phyloP scores from a whole-genome alignment of 2,113 vertebrate genomes.

The Oophaga pumilio region DNA sequence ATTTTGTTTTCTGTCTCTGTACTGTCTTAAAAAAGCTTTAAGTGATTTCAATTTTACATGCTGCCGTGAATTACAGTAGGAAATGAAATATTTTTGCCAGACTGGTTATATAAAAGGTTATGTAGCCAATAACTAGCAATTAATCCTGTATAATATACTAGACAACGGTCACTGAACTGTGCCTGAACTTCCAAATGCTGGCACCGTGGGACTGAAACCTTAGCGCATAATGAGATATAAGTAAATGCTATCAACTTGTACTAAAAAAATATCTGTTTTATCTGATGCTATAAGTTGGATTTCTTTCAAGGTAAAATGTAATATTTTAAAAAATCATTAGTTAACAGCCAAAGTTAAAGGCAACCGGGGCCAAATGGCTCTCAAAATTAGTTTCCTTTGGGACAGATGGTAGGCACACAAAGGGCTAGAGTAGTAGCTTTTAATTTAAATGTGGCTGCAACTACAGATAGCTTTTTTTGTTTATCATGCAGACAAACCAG shows the following conservation, averaged over 20 bases:
- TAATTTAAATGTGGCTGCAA: too few species aligned
- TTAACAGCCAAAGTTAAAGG: too few species aligned
- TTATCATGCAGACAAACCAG: too few species aligned
- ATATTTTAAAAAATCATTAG: too few species aligned
- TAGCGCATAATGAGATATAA: not conserved
- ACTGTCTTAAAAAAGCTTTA: slow-evolving; percentile 10
- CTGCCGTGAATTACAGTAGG: slow-evolving; percentile 11
- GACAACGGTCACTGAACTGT: slow-evolving; percentile 37
- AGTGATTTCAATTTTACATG: slow-evolving; percentile 26
- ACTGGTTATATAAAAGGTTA: slow-evolving; percentile 43
- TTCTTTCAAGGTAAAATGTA: too few species aligned
- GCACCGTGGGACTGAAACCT: slow-evolving; percentile 26
- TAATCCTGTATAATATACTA: slow-evolving; percentile 39
- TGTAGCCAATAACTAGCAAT: slow-evolving; percentile 30
- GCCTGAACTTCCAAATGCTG: slow-evolving; percentile 39
- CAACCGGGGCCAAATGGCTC: too few species aligned
- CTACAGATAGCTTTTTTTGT: too few species aligned
- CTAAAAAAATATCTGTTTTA: not conserved
- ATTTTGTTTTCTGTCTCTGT: slow-evolving; percentile 17
- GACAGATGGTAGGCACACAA: too few species aligned
- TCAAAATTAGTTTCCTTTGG: too few species aligned
- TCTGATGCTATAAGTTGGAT: not conserved
- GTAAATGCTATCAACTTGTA: not conserved
- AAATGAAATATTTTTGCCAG: slow-evolving; percentile 24
- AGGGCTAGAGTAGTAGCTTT: too few species aligned